phyloP scores from a whole-genome alignment of 2,797 vertebrate genomes.

The Capromys pilorides region DNA sequence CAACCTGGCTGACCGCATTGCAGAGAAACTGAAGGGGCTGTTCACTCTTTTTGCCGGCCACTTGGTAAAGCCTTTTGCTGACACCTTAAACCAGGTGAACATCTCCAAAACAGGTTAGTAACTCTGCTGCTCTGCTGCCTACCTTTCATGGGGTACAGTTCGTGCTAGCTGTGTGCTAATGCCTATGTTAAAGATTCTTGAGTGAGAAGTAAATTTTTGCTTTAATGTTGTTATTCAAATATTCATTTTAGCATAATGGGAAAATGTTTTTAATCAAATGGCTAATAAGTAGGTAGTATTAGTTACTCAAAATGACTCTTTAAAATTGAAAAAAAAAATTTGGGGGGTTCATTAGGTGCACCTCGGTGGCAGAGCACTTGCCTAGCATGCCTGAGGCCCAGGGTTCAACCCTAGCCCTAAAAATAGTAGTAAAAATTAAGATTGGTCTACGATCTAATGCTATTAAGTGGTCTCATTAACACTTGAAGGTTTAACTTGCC shows the following conservation, averaged over 20 bases:
- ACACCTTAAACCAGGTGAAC: slow-evolving; percentile 90
- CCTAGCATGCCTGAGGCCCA: background rate
- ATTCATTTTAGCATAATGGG: background rate
- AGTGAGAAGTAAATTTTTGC: background rate
- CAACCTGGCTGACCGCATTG: slow-evolving; percentile 89
- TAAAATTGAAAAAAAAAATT: background rate
- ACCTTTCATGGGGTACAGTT: background rate
- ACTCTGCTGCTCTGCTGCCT: background rate
- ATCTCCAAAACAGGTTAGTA: slow-evolving; percentile 88
- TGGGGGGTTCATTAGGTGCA: no score
- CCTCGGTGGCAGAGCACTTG: background rate
- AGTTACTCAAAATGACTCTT: background rate
- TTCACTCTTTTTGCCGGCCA: slow-evolving; percentile 96
- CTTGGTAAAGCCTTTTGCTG: slow-evolving; percentile 92
- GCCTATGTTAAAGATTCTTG: background rate
- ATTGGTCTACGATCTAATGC: background rate
- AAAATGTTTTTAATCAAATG: background rate
- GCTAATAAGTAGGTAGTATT: background rate
- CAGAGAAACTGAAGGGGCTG: slow-evolving; percentile 93
- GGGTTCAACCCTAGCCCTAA: background rate
- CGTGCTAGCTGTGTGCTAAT: background rate
- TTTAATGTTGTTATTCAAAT: background rate
- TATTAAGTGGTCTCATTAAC: background rate
- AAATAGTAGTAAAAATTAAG: background rate
- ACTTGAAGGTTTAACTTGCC: background rate